Conservation (phyloP, 2,888 invertebrate genomes). For the Drosophila demipolita region DNA sequence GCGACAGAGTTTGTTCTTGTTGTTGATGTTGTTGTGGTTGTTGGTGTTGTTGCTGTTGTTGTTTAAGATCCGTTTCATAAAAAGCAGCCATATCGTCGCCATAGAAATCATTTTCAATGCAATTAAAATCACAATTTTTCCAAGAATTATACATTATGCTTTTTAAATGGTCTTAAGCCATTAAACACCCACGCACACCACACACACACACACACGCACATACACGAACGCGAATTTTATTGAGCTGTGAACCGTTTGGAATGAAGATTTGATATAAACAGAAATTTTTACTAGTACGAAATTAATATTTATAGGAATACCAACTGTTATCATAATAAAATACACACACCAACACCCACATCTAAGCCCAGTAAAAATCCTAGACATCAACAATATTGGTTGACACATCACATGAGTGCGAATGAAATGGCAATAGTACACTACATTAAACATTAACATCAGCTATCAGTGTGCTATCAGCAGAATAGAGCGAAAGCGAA, state of each 20-base stretch:
- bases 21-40: constrained; percentile 17
- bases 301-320: constrained; percentile 67
- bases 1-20: constrained; percentile 21
- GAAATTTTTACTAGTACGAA: constrained; percentile 63
- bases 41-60: constrained; percentile 34
- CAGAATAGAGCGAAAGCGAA: background rate
- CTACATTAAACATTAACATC: constrained; percentile 40
- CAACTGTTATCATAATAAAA: constrained; percentile 34
- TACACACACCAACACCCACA: constrained; percentile 6
- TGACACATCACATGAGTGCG: constrained; percentile 17
- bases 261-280: constrained; percentile 68
- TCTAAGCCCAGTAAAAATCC: constrained; percentile 30
- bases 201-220: constrained; percentile 18
- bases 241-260: constrained; percentile 27
- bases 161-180: constrained; percentile 43
- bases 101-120: constrained; percentile 65
- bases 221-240: background rate
- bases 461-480: constrained; percentile 51
- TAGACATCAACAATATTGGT: constrained; percentile 27
- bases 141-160: constrained; percentile 65
- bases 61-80: constrained; percentile 56
- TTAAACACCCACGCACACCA: constrained; percentile 13
- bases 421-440: constrained; percentile 25
- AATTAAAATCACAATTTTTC: constrained; percentile 68
- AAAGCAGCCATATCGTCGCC: constrained; percentile 54